A percentile compares a stretch with the other conserved stretches of the same genome.
Conservation (phyloP, 2,113 vertebrate genomes). For the Osmerus mordax region DNA sequence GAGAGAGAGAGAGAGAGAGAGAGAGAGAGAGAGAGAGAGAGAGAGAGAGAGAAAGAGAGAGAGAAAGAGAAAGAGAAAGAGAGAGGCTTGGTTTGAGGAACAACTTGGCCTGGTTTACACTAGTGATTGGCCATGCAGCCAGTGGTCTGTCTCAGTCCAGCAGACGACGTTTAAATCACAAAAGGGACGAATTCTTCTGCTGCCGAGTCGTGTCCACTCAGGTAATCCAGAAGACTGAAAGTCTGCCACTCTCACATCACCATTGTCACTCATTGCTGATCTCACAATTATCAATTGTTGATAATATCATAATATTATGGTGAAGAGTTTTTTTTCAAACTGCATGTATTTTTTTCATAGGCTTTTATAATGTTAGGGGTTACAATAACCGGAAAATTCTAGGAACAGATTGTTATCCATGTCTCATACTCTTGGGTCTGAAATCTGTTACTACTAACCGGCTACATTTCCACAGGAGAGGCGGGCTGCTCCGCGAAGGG, state of each 20-base stretch:
- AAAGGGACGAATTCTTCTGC: neutral
- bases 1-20: no score
- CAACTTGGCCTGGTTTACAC: neutral
- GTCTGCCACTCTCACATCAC: no score
- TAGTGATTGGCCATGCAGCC: neutral
- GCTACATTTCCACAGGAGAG: constrained; percentile 45
- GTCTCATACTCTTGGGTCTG: neutral
- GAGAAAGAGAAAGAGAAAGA: no score
- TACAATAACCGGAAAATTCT: neutral
- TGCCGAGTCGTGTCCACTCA: neutral
- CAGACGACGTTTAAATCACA: neutral
- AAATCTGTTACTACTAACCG: constrained; percentile 33
- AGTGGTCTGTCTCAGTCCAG: neutral
- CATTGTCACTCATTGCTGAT: no score
- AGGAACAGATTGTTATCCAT: neutral
- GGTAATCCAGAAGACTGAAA: neutral
- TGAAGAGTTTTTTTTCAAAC: no score
- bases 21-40: no score
- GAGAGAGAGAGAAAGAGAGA: no score
- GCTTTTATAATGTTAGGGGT: no score
- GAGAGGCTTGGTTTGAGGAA: neutral
- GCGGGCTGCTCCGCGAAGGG: constrained; percentile 73
- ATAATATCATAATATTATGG: no score
- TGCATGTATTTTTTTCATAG: neutral
- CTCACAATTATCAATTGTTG: no score